These are phyloP conservation scores for Anolis sagrei DNA, from an alignment of 2,113 vertebrate species.

Conservation along the genomic window DNA sequence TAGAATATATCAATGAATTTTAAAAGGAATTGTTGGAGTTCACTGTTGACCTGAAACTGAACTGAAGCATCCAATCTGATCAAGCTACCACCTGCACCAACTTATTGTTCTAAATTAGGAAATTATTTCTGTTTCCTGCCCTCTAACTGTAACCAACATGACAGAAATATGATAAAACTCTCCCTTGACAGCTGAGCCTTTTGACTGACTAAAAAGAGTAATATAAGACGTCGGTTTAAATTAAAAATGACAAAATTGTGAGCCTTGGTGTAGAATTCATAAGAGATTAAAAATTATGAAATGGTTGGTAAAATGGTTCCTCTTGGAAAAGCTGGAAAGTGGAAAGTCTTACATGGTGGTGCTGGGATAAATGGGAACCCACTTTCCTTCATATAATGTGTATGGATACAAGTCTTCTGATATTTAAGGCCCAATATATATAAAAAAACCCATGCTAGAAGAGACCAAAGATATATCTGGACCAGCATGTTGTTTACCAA, in stretches of 20 bases:
- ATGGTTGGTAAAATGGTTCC: slow-evolving; percentile 10
- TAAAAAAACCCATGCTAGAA: too few species aligned
- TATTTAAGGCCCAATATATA: too few species aligned
- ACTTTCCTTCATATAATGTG: accelerated
- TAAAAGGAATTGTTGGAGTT: slow-evolving; percentile 20
- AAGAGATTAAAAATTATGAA: slow-evolving; percentile 40
- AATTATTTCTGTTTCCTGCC: slow-evolving; percentile 36
- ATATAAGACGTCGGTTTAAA: slow-evolving; percentile 50
- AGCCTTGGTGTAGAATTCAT: slow-evolving; percentile 56
- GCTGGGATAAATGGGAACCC: slow-evolving; percentile 37
- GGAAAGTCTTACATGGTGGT: slow-evolving; percentile 27
- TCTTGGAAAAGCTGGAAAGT: slow-evolving; percentile 34
- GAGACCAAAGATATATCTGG: not conserved
- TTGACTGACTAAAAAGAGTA: slow-evolving; percentile 57
- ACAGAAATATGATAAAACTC: slow-evolving; percentile 45
- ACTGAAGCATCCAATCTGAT: slow-evolving; percentile 30
- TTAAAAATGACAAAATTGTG: slow-evolving; percentile 53
- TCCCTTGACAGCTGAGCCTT: slow-evolving; percentile 41
- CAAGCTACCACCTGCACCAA: not conserved
- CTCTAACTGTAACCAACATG: slow-evolving; percentile 27
- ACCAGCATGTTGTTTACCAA: not conserved
- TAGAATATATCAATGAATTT: not conserved
- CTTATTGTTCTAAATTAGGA: slow-evolving; percentile 56
- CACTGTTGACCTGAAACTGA: slow-evolving; percentile 35
- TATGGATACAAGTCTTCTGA: not conserved